Conservation (phyloP, 2,888 invertebrate species). For the Linnaemya tessellans region DNA sequence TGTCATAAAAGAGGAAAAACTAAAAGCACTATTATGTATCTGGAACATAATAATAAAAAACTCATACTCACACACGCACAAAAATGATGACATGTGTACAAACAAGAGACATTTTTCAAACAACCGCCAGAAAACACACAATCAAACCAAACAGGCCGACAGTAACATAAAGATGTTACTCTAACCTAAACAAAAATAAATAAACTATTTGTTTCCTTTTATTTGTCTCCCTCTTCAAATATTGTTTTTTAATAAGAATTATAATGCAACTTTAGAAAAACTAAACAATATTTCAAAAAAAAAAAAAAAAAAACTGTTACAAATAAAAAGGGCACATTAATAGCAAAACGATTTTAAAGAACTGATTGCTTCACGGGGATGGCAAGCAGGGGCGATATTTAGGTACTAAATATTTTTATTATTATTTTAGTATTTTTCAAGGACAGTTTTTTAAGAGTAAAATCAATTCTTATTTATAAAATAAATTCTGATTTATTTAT, state of each 20-base stretch:
- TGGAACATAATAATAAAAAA: conserved; percentile 34
- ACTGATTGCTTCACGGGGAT: neutral
- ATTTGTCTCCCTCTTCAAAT: conserved; percentile 50
- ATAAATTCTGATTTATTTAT: too few species aligned
- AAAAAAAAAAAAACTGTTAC: conserved; percentile 29
- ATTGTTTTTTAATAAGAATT: conserved; percentile 57
- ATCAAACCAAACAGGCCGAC: conserved; percentile 43
- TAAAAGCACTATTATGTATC: conserved; percentile 35
- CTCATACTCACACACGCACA: neutral
- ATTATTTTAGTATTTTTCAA: neutral
- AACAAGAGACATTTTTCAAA: conserved; percentile 65
- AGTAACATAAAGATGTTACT: conserved; percentile 56
- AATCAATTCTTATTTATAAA: too few species aligned
- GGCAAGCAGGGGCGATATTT: neutral
- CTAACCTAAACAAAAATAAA: conserved; percentile 55
- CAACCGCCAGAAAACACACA: conserved; percentile 57
- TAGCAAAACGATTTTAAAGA: conserved; percentile 35
- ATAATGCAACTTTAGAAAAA: conserved; percentile 53
- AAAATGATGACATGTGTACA: conserved; percentile 72
- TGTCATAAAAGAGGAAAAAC: conserved; percentile 55
- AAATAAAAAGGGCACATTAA: conserved; percentile 49
- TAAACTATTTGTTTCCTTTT: conserved; percentile 41
- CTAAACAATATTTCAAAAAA: conserved; percentile 27
- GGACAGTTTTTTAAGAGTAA: neutral
- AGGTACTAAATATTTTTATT: neutral